phyloP scores from a whole-genome alignment of 1,140 invertebrate genomes.

The Drosophila novamexicana region DNA sequence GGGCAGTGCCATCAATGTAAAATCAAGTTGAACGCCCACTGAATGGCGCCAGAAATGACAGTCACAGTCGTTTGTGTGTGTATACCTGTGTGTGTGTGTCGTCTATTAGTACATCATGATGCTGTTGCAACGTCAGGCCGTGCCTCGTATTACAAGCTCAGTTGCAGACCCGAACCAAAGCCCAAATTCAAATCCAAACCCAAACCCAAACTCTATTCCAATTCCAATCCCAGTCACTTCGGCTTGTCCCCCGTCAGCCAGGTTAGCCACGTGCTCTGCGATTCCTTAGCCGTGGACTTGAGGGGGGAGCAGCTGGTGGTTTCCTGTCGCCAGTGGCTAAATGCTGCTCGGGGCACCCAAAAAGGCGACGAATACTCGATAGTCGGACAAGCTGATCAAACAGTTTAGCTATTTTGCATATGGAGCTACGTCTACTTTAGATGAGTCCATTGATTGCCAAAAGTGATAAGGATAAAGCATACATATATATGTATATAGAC shows the following conservation, averaged over 20 bases:
- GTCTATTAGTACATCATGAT: constrained; percentile 33
- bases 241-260: constrained; percentile 43
- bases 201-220: not conserved
- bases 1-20: not conserved
- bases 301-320: constrained; percentile 4
- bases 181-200: not conserved
- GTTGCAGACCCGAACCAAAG: constrained; percentile 2
- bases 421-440: not conserved
- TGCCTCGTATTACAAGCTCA: constrained; percentile 23
- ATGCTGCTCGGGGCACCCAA: constrained; percentile 19
- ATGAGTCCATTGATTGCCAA: constrained; percentile 4
- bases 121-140: constrained; percentile 20
- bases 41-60: constrained; percentile 44
- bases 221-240: constrained; percentile 8
- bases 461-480: not conserved
- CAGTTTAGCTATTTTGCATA: constrained; percentile 63
- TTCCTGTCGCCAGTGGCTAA: constrained; percentile 43
- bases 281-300: not conserved
- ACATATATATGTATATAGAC: too few relatives aligned
- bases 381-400: constrained; percentile 69
- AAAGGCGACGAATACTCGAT: constrained; percentile 74
- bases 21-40: constrained; percentile 16
- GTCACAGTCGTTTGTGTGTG: constrained; percentile 11
- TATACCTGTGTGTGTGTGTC: constrained; percentile 3
- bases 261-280: constrained; percentile 41